Percentiles rank a stretch among this genome's conserved stretches.
phyloP scores from a whole-genome alignment of 2,888 invertebrate genomes.

The Luperina testacea region DNA sequence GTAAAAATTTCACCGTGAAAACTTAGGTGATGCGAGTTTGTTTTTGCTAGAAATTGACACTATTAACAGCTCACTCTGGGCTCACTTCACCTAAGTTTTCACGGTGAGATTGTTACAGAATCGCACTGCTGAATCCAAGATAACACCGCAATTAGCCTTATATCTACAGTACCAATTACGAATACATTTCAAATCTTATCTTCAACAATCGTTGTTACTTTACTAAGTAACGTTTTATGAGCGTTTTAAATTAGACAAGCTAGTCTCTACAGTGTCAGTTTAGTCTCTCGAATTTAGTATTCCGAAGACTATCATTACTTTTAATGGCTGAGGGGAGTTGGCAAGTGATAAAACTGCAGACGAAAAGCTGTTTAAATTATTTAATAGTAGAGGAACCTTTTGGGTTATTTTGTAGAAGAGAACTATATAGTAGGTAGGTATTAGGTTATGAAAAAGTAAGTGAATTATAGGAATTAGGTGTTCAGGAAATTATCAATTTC shows the following conservation, averaged over 20 bases:
- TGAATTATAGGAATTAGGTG: not conserved
- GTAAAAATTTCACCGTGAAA: too few species aligned
- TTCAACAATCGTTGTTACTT: conserved; percentile 20
- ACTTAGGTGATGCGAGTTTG: too few species aligned
- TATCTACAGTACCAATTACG: conserved; percentile 19
- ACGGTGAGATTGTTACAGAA: too few species aligned
- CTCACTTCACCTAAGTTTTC: too few species aligned
- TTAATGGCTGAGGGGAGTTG: conserved; percentile 57
- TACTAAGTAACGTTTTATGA: conserved; percentile 46
- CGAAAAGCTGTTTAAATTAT: conserved; percentile 48
- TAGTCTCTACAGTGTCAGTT: conserved; percentile 31
- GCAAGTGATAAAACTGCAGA: conserved; percentile 56
- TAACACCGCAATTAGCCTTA: conserved; percentile 14
- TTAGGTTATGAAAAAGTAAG: not conserved
- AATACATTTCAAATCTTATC: conserved; percentile 37
- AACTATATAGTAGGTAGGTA: not conserved
- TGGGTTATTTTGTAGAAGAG: not conserved
- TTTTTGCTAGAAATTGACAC: too few species aligned
- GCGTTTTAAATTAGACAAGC: conserved; percentile 54
- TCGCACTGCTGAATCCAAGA: not conserved
- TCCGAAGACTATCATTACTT: conserved; percentile 57
- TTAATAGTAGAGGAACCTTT: conserved; percentile 25
- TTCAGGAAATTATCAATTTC: not conserved
- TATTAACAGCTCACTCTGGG: too few species aligned
- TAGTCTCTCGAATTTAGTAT: conserved; percentile 52